phyloP scores from a whole-genome alignment of 2,888 invertebrate species.

The Drosophila pseudotakahashii region DNA sequence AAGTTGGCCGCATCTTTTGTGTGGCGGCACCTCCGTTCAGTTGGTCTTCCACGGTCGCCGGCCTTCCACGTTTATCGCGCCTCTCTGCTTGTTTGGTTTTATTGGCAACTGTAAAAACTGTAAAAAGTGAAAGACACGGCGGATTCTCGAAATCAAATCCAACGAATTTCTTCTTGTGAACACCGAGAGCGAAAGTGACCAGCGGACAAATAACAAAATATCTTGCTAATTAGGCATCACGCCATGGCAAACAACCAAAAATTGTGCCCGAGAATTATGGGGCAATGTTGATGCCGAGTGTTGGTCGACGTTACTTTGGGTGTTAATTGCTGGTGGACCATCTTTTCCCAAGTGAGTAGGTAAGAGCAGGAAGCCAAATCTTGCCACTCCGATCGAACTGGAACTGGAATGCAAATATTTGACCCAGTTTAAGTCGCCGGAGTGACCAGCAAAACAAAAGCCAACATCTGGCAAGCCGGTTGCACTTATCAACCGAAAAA shows the following conservation, averaged over 20 bases:
- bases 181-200: slow-evolving; percentile 67
- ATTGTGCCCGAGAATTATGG: slow-evolving; percentile 41
- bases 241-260: slow-evolving; percentile 40
- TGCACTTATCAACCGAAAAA: slow-evolving; percentile 42
- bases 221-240: slow-evolving; percentile 61
- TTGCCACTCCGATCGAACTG: slow-evolving; percentile 7
- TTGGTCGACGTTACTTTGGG: slow-evolving; percentile 9
- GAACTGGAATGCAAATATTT: slow-evolving; percentile 54
- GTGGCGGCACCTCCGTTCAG: slow-evolving; percentile 47
- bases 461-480: slow-evolving; percentile 47
- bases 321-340: slow-evolving; percentile 4
- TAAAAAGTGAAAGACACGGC: slow-evolving; percentile 70
- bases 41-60: slow-evolving; percentile 61
- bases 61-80: slow-evolving; percentile 59
- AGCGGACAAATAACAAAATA: slow-evolving; percentile 22
- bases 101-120: slow-evolving; percentile 36
- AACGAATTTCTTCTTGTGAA: slow-evolving; percentile 42
- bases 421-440: slow-evolving; percentile 56
- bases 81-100: slow-evolving; percentile 11
- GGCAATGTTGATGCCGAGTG: too few relatives aligned
- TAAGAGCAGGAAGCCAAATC: not conserved
- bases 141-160: slow-evolving; percentile 65
- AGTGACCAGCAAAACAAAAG: slow-evolving; percentile 20
- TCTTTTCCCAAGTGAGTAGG: slow-evolving; percentile 28
- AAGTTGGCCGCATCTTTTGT: slow-evolving; percentile 56